Percentiles rank a stretch among this genome's conserved stretches.
These are phyloP conservation scores for Spialia ferax DNA, from an alignment of 2,888 invertebrate species.

Conservation along the genomic window DNA sequence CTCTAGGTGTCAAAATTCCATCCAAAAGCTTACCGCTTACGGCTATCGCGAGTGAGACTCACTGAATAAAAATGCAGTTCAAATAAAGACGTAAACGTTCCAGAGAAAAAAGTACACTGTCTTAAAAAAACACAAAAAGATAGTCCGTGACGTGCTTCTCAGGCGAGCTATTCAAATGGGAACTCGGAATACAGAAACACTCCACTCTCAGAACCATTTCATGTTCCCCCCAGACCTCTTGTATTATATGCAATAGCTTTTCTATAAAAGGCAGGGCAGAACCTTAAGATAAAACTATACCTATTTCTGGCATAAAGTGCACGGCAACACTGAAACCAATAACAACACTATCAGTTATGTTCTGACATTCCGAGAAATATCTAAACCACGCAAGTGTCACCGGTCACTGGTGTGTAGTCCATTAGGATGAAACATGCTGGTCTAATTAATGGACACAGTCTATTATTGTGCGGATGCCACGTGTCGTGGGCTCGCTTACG, in stretches of 20 bases:
- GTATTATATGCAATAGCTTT: background rate
- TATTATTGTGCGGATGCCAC: constrained; percentile 68
- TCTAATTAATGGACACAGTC: constrained; percentile 78
- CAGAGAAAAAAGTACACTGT: constrained; percentile 12
- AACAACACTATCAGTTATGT: background rate
- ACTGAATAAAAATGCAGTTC: constrained; percentile 11
- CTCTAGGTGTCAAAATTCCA: constrained; percentile 21
- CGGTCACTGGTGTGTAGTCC: constrained; percentile 63
- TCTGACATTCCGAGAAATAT: background rate
- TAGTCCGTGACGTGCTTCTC: constrained; percentile 5
- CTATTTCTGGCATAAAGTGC: background rate
- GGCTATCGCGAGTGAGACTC: background rate
- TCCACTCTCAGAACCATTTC: background rate
- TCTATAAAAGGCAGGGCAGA: too few species aligned
- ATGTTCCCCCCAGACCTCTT: constrained; percentile 3
- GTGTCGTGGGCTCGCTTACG: constrained; percentile 52
- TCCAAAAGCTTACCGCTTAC: constrained; percentile 12
- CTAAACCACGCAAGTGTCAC: background rate
- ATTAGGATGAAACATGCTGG: constrained; percentile 79
- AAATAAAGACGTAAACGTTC: constrained; percentile 6
- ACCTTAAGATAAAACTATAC: too few species aligned
- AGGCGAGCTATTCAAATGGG: constrained; percentile 24
- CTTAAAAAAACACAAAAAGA: constrained; percentile 19
- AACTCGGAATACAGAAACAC: constrained; percentile 26
- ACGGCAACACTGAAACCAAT: background rate